Conservation (phyloP, 2,113 vertebrate genomes). For the Suncus etruscus region DNA sequence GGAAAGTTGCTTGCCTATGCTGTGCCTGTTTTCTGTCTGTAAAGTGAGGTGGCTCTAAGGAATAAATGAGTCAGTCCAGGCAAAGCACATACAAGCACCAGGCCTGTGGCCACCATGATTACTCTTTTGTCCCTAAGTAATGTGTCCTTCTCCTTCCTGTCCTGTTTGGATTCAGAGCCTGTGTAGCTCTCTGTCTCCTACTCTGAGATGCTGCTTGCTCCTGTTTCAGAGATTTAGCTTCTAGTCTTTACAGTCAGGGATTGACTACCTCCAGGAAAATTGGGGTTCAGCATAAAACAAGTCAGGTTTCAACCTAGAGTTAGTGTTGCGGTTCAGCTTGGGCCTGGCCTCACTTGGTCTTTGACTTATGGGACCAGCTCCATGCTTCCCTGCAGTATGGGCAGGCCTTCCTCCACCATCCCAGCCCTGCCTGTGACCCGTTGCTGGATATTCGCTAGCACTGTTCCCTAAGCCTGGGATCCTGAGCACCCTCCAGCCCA, state of each 20-base stretch:
- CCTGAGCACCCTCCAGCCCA: not conserved
- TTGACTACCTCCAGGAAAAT: not conserved
- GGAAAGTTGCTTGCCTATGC: not conserved
- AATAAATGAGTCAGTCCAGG: not conserved
- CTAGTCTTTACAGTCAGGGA: not conserved
- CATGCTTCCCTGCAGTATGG: not conserved
- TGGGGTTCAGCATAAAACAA: not conserved
- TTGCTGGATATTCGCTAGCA: not conserved
- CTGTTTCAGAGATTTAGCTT: not conserved
- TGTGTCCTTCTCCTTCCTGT: not conserved
- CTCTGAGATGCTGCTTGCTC: not conserved
- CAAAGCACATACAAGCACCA: not conserved
- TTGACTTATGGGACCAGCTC: not conserved
- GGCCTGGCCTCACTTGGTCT: not conserved
- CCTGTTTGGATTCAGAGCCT: not conserved
- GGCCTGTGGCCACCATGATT: too few relatives aligned
- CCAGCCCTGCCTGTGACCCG: too few relatives aligned
- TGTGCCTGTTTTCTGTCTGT: slow-evolving; percentile 24
- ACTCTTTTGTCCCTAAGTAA: too few relatives aligned
- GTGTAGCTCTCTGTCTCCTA: not conserved
- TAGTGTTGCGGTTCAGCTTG: not conserved
- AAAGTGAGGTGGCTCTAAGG: not conserved
- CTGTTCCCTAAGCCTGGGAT: not conserved
- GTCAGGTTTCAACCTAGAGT: slow-evolving; percentile 18
- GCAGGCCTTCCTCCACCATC: not conserved